Base-by-base conservation (phyloP, 2,888 invertebrate species). In the Pilophorus perplexus region DNA sequence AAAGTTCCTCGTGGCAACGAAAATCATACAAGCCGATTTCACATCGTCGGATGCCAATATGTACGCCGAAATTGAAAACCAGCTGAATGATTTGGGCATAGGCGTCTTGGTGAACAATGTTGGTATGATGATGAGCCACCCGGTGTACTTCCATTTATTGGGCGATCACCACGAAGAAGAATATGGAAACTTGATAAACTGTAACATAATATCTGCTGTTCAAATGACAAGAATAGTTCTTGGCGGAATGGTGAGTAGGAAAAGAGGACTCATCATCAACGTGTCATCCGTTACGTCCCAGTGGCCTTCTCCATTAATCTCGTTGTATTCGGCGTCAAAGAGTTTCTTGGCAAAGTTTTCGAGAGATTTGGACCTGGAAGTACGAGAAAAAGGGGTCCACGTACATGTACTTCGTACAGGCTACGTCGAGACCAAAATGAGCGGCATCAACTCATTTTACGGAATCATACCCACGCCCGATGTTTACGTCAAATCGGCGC, bases 1-100 rank as follows among this genome's bases (percentile, higher is more conserved):
- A 1, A 14, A 33, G 22, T 62, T 27, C 46, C 10, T 12, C 20
- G 62, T 62, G n/a, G 20, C 28, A 8, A 62, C 62, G 20, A 62
- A 48, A 46, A 46, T 46, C 12, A 23, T 62, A n/a, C 62, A 62
- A 62, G 62, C 48, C 5, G 62, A 62, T 46, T 62, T 62, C 22
- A 28, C 38, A 18, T 62, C 62, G 10, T n/a, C 28, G 16, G 62
- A 62, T 14, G 20, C 14, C 1, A 14, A 33, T 20, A 62, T 62
- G 62, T 62, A 62, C 22, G n/a, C 46, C 1, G 18, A 48, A 23
- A 62, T 62, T n/a, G 22, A 20, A 10, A n/a, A 33, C 4, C 46
- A 44, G 6, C 3, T 62, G 20, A 33, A 46, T 12, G 46, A 33
- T n/a, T 10, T 46, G 46, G 62, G 48, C 8, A 16, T 62, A 4